Evolutionary conservation across 2,888 invertebrate genomes (phyloP).

Genomic region (Rosalia funebris): DNA sequence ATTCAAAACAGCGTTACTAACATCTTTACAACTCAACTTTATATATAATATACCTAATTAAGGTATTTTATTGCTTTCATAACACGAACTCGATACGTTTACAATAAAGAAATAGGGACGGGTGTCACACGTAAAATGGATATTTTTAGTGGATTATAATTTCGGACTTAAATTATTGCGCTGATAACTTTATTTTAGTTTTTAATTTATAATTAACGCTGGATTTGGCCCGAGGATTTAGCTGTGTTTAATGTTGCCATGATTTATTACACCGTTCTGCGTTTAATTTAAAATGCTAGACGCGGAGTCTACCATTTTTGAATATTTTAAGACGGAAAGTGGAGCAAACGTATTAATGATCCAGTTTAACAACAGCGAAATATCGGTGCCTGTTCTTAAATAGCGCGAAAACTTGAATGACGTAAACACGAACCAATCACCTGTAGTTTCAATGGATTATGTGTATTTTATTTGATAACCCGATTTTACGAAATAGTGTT

Average conservation of each 20-base stretch:
- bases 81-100: background rate
- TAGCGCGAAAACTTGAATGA: too few relatives aligned
- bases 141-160: background rate
- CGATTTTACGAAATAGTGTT: too few relatives aligned
- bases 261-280: conserved; percentile 5
- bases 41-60: background rate
- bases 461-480: too few relatives aligned
- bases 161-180: conserved; percentile 1
- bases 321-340: background rate
- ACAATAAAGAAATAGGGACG: background rate
- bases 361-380: background rate
- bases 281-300: background rate
- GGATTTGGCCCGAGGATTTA: background rate
- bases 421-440: too few relatives aligned
- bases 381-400: too few relatives aligned
- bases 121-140: background rate
- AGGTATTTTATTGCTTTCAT: conserved; percentile 5
- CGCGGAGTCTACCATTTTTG: background rate
- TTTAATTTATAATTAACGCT: conserved; percentile 5
- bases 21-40: background rate
- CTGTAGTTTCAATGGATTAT: too few relatives aligned
- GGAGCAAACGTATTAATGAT: background rate
- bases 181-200: background rate
- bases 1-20: background rate
- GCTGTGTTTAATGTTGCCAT: background rate